phyloP scores from a whole-genome alignment of 1,140 invertebrate species.

The Trichonephila clavipes region DNA sequence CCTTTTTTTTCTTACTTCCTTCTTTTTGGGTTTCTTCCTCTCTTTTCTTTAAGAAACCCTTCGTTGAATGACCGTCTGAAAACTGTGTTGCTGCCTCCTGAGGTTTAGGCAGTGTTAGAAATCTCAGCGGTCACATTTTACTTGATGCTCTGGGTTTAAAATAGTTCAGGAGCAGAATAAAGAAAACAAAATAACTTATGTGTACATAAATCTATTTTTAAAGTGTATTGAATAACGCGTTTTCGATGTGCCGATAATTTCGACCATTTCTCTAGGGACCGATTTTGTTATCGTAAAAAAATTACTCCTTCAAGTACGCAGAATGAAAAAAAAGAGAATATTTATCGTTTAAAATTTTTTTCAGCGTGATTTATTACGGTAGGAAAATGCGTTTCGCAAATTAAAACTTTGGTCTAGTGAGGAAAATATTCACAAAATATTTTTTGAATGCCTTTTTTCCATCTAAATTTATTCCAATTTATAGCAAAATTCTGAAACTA shows the following conservation, averaged over 20 bases:
- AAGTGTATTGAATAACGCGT: conserved; percentile 31
- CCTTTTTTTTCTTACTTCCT: conserved; percentile 5
- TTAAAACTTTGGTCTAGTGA: no score
- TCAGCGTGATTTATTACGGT: no score
- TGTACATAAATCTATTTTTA: conserved; percentile 47
- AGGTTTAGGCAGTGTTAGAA: conserved; percentile 31
- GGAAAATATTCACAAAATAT: no score
- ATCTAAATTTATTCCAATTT: no score
- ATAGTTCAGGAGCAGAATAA: conserved; percentile 12
- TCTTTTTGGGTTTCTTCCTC: not conserved
- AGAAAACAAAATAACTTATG: conserved; percentile 30
- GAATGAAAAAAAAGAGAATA: not conserved
- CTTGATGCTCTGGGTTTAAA: conserved; percentile 47
- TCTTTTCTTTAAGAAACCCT: conserved; percentile 53
- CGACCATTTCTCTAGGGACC: not conserved
- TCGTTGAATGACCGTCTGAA: conserved; percentile 51
- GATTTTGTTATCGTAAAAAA: not conserved
- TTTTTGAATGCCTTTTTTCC: no score
- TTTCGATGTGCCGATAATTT: conserved; percentile 37
- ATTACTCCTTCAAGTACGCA: not conserved
- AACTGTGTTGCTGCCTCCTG: not conserved
- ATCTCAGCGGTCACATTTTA: conserved; percentile 55
- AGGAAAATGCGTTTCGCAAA: no score
- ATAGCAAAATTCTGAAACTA: no score
- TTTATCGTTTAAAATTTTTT: not conserved